phyloP scores from a whole-genome alignment of 2,113 vertebrate genomes.

The Crotalus helleri region DNA sequence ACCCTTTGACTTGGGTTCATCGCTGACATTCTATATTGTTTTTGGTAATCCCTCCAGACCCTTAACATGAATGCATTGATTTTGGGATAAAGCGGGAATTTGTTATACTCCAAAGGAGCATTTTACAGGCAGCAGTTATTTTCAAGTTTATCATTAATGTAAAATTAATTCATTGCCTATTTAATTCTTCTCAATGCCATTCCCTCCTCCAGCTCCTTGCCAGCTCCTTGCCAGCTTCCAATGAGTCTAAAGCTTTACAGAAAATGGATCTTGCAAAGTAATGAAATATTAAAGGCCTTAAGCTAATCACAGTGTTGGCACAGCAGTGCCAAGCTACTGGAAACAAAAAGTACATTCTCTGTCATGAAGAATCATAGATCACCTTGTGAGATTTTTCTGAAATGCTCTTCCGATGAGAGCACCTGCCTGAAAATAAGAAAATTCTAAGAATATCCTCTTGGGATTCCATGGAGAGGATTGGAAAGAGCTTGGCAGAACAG shows the following conservation, averaged over 20 bases:
- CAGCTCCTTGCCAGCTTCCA: background rate
- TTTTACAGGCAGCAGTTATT: background rate
- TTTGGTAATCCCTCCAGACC: background rate
- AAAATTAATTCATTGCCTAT: constrained; percentile 10
- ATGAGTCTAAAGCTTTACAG: background rate
- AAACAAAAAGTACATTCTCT: background rate
- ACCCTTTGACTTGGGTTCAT: background rate
- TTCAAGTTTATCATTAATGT: background rate
- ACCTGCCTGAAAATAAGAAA: constrained; percentile 13
- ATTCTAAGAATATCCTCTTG: constrained; percentile 12
- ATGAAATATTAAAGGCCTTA: constrained; percentile 24
- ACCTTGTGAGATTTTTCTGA: background rate
- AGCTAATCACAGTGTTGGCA: background rate
- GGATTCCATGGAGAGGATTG: constrained; percentile 16
- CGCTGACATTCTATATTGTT: background rate
- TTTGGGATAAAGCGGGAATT: background rate
- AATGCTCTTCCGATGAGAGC: background rate
- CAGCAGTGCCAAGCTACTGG: background rate
- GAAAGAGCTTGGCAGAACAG: constrained; percentile 8
- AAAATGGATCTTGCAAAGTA: constrained; percentile 11
- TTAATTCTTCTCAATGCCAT: background rate
- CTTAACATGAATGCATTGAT: background rate
- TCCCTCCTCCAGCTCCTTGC: background rate
- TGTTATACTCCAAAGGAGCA: background rate
- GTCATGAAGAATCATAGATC: background rate